Evolutionary conservation across 2,888 invertebrate genomes (phyloP).

Genomic region (Deladenus siricidicola): DNA sequence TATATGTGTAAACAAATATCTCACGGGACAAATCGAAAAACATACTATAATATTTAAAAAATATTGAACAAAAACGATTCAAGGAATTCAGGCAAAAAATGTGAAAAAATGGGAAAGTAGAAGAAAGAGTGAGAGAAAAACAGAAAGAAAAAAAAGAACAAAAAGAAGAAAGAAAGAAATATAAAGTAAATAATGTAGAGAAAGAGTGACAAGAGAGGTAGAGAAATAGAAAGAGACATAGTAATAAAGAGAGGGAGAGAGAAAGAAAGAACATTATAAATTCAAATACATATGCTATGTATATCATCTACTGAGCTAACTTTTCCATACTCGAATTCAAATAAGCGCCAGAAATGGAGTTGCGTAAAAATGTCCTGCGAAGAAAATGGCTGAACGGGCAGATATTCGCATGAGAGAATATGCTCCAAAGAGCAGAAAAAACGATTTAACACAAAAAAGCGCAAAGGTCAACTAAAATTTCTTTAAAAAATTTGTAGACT

Average conservation of each 20-base stretch:
- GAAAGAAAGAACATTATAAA: not conserved
- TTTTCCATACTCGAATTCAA: too few species aligned
- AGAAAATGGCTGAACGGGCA: too few species aligned
- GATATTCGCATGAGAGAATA: too few species aligned
- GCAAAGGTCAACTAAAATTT: too few species aligned
- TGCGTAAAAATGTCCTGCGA: too few species aligned
- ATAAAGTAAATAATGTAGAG: not conserved
- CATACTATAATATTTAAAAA: too few species aligned
- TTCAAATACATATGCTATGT: not conserved
- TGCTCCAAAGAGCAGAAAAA: not conserved
- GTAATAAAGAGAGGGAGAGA: not conserved
- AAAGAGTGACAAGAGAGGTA: not conserved
- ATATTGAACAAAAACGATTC: not conserved
- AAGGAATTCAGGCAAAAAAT: not conserved
- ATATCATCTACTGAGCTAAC: not conserved
- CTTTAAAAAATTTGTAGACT: too few species aligned
- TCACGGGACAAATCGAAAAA: too few species aligned
- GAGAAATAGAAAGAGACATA: not conserved
- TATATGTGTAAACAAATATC: too few species aligned
- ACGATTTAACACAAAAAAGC: too few species aligned
- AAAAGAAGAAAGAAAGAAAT: not conserved
- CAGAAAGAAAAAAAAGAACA: not conserved
- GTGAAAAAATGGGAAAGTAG: not conserved
- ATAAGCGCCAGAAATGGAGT: too few species aligned
- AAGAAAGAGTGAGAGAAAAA: not conserved